phyloP scores from a whole-genome alignment of 2,888 invertebrate species.

The Latheticus oryzae region DNA sequence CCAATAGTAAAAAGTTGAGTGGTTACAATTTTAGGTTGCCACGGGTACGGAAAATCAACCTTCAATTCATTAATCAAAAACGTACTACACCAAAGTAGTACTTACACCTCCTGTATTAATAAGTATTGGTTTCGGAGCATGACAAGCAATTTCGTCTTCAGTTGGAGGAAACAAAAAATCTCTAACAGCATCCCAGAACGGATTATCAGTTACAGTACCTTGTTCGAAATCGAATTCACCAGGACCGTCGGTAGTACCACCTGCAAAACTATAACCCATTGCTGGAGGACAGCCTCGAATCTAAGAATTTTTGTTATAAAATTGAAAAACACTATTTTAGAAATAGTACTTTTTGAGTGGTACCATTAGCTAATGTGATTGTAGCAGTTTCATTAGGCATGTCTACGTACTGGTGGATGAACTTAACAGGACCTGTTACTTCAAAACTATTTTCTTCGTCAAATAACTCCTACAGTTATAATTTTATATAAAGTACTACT shows the following conservation, averaged over 20 bases:
- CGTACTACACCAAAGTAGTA: constrained; percentile 63
- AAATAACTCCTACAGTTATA: constrained; percentile 69
- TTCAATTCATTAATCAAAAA: constrained; percentile 16
- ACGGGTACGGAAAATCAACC: constrained; percentile 76
- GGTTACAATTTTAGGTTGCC: constrained; percentile 90
- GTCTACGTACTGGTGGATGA: constrained; percentile 85
- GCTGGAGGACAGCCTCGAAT: constrained; percentile 86
- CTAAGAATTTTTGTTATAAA: no score
- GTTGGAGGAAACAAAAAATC: constrained; percentile 83
- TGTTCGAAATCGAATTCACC: constrained; percentile 88
- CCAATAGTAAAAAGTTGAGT: constrained; percentile 85
- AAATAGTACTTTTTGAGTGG: constrained; percentile 66
- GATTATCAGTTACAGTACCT: constrained; percentile 82
- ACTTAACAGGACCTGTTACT: constrained; percentile 78
- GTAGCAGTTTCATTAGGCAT: constrained; percentile 79
- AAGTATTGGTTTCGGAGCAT: constrained; percentile 89
- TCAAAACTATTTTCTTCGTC: constrained; percentile 69
- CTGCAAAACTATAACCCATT: constrained; percentile 96
- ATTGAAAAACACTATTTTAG: constrained; percentile 7
- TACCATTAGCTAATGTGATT: constrained; percentile 70
- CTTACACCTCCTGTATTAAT: constrained; percentile 83
- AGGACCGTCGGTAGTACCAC: constrained; percentile 91
- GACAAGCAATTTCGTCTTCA: constrained; percentile 78
- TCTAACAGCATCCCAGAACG: constrained; percentile 86
- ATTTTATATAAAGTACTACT: constrained; percentile 6